A percentile compares a stretch with the other conserved stretches of the same genome.
Evolutionary conservation across 2,797 vertebrate genomes (phyloP).

Genomic region (Melanotaenia parkinsoni): DNA sequence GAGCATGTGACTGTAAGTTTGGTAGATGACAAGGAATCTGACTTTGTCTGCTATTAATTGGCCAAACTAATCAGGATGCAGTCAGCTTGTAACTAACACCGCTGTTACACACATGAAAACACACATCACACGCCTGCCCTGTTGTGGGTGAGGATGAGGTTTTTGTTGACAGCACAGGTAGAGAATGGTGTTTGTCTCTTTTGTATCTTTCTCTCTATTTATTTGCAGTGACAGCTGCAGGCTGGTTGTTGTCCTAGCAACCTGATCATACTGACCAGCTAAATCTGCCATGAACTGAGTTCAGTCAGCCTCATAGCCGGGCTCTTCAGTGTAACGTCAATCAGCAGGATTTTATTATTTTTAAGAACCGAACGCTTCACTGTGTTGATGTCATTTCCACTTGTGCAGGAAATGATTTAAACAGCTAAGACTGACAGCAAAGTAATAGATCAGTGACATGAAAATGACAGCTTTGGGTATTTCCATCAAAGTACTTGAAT

Average conservation of each 20-base stretch:
- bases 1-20: constrained; percentile 49
- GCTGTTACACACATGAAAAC: not conserved
- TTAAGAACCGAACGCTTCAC: not conserved
- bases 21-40: constrained; percentile 2
- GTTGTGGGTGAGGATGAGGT: not conserved
- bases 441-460: not conserved
- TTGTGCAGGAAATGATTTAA: constrained; percentile 12
- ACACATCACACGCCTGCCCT: not conserved
- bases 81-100: not conserved
- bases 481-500: constrained; percentile 2
- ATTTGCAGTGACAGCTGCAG: constrained; percentile 28
- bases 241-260: constrained; percentile 33
- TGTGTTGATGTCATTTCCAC: not conserved
- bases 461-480: constrained; percentile 3
- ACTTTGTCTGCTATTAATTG: constrained; percentile 2
- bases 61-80: constrained; percentile 23
- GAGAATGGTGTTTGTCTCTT: not conserved
- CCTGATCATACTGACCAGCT: constrained; percentile 34
- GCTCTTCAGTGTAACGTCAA: constrained; percentile 2
- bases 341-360: constrained; percentile 13
- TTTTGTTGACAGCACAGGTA: not conserved
- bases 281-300: constrained; percentile 26
- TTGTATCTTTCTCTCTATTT: constrained; percentile 7
- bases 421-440: constrained; percentile 11
- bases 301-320: constrained; percentile 8